A percentile compares a stretch with the other conserved stretches of the same genome.
Conservation (phyloP, 2,797 vertebrate genomes). For the Falco columbarius region DNA sequence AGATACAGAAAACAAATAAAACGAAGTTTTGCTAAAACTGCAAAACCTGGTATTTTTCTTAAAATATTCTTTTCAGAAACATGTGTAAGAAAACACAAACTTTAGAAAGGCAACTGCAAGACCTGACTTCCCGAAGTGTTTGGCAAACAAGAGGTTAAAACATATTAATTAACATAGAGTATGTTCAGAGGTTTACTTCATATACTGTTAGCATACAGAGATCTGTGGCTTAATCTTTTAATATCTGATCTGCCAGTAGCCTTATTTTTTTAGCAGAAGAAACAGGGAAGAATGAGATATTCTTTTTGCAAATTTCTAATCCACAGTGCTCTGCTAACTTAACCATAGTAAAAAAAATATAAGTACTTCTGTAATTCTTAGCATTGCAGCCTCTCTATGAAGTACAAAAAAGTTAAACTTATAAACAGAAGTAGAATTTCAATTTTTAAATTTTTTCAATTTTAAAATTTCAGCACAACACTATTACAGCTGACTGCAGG, state of each 20-base stretch:
- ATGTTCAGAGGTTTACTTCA: neutral
- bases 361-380: neutral
- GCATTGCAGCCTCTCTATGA: neutral
- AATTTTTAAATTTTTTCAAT: neutral
- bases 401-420: neutral
- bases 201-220: neutral
- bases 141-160: neutral
- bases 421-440: neutral
- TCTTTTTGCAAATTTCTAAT: neutral
- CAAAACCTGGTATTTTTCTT: neutral
- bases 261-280: neutral
- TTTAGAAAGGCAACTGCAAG: neutral
- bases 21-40: neutral
- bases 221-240: neutral
- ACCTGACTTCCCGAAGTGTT: neutral
- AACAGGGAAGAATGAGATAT: neutral
- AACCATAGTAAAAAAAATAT: neutral
- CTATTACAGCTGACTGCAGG: neutral
- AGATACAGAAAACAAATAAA: slow-evolving; percentile 32
- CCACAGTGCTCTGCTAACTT: neutral
- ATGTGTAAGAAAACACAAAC: neutral
- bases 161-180: neutral
- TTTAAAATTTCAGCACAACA: neutral
- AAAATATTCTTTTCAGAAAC: neutral
- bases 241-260: neutral